Base-by-base conservation (phyloP, 2,113 vertebrate genomes). In the Burhinus bistriatus region DNA sequence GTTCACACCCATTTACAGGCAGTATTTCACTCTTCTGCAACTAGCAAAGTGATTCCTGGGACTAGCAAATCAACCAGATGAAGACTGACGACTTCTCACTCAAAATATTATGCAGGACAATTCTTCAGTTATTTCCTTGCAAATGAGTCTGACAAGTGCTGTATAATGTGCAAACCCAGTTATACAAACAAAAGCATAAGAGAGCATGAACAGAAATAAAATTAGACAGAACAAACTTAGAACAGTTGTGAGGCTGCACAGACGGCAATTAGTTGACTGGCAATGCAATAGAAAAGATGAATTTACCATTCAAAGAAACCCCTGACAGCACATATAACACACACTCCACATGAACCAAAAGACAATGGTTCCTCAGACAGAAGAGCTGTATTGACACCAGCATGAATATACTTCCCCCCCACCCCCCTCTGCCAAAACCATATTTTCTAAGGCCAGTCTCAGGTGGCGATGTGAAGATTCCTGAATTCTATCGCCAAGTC, bases 361-460 rank as follows among this genome's bases (percentile, higher is more conserved):
- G 73, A 95, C 89, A 94, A 94, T 57, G 30, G 42, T 23, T 89
- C 44, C 86, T 83, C 89, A 66, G 30, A 45, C 30, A 92, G 73
- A 83, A 68, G 29, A 79, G 65, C 55, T 86, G 59, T 65, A 57
- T 62, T 83, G 36, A 94, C 84, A 93, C 83, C 47, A 87, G 73
- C 34, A 40, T 85, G 75, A 96, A 96, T 91, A 88, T 40, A 25
- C 22, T 21, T 4, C 0, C 1, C 2, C 17, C 5, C 14, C 4
- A 15, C 2, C 17, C 5, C 14, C 4, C 19, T 2, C 32, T 29
- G 29, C 66, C 54, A 83, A 69, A 92, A 70, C 34, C 4, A 2
- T 36, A 11, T 72, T 92, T 91, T 82, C 90, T 92, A 89, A 93
- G 88, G 66, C 72, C 40, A 72, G 90, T 70, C 95, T 94, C 95